Percentiles rank a stretch among this genome's conserved stretches.
Conservation (phyloP, 2,113 vertebrate species). For the Benitochromis conjunctus region DNA sequence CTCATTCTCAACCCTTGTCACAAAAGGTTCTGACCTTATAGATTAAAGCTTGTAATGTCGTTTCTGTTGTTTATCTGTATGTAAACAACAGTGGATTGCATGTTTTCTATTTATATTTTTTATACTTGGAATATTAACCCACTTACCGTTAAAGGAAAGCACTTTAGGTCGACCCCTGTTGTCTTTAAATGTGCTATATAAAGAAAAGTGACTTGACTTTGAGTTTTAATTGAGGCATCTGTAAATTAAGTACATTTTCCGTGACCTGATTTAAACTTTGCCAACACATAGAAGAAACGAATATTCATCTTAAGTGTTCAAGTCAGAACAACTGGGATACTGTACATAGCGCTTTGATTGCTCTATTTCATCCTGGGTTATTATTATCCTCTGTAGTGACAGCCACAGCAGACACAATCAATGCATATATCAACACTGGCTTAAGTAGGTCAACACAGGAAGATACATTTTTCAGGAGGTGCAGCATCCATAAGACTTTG, state of each 20-base stretch:
- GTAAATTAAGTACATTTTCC: not conserved
- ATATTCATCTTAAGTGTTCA: not conserved
- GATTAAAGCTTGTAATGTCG: not conserved
- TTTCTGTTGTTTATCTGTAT: not conserved
- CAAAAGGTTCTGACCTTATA: not conserved
- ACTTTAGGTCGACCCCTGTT: not conserved
- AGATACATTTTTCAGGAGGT: constrained; percentile 39
- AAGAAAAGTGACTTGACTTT: not conserved
- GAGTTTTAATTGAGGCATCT: not conserved
- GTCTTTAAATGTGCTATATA: not conserved
- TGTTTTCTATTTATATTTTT: not conserved
- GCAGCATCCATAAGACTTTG: constrained; percentile 14
- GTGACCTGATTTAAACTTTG: constrained; percentile 18
- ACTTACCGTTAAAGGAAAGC: not conserved
- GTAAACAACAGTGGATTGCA: not conserved
- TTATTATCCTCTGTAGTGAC: constrained; percentile 53
- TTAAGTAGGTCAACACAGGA: constrained; percentile 58
- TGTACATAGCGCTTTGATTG: constrained; percentile 25
- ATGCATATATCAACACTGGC: constrained; percentile 61
- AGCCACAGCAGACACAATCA: constrained; percentile 59
- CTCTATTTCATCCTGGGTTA: constrained; percentile 37
- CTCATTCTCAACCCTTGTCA: constrained; percentile 16
- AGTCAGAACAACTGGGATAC: not conserved
- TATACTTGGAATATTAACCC: not conserved
- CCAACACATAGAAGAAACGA: not conserved